Evolutionary conservation across 1,140 invertebrate species (phyloP).

Genomic region (Ooceraea biroi): DNA sequence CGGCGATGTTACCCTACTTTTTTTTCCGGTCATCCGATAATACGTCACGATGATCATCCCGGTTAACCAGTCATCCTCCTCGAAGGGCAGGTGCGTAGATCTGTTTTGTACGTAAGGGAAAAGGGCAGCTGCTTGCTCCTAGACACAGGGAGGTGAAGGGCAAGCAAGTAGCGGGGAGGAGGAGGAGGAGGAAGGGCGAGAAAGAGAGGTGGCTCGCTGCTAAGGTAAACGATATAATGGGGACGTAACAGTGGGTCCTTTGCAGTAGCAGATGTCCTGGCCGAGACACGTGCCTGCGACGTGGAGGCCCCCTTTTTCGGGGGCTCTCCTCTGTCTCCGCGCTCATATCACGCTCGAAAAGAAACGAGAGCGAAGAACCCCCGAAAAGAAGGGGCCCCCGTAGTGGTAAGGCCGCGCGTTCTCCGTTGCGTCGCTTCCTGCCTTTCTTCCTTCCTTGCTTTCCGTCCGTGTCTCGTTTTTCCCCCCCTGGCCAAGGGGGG

Average conservation of each 20-base stretch:
- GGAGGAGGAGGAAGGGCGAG: constrained; percentile 54
- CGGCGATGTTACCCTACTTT: constrained; percentile 2
- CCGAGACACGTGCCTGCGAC: constrained; percentile 81
- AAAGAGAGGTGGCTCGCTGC: constrained; percentile 74
- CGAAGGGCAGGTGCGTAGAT: constrained; percentile 79
- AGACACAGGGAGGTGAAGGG: constrained; percentile 70
- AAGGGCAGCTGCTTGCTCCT: constrained; percentile 74
- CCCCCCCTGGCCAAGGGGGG: constrained; percentile 19
- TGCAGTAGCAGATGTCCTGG: constrained; percentile 83
- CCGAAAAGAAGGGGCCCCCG: constrained; percentile 34
- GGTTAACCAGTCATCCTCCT: constrained; percentile 72
- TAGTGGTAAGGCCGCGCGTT: constrained; percentile 20
- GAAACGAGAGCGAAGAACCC: constrained; percentile 64
- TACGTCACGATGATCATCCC: constrained; percentile 56
- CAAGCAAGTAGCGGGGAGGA: constrained; percentile 62
- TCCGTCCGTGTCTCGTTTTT: constrained; percentile 54
- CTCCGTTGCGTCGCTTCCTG: constrained; percentile 12
- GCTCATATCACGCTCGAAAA: constrained; percentile 29
- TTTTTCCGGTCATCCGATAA: not conserved
- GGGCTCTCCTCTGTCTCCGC: constrained; percentile 45
- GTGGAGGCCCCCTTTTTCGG: constrained; percentile 58
- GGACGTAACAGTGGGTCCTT: constrained; percentile 81
- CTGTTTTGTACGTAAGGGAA: constrained; percentile 62
- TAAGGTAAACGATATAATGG: constrained; percentile 83
- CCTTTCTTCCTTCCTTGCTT: constrained; percentile 36